Evolutionary conservation across 53 echinoderm and acorn worm species (phyloP).

Genomic region (Luidia sarsii): DNA sequence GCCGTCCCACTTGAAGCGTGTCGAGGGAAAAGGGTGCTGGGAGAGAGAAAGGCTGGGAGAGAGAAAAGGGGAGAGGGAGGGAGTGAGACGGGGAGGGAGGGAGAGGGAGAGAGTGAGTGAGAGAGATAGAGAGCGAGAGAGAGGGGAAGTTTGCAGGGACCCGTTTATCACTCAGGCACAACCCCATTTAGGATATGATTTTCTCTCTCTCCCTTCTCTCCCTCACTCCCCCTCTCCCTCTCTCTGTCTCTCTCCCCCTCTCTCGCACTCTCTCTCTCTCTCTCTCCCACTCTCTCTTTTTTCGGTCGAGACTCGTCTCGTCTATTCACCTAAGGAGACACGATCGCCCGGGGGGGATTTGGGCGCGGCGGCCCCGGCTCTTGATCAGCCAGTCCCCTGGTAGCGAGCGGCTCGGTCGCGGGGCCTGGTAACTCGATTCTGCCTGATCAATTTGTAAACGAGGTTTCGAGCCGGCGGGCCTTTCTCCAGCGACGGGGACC

Average conservation of each 20-base stretch:
- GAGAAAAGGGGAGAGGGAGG: too few relatives aligned
- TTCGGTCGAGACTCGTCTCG: conserved; percentile 19
- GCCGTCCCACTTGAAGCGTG: conserved; percentile 26
- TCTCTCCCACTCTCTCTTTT: background rate
- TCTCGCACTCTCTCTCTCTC: background rate
- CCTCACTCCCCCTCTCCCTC: background rate
- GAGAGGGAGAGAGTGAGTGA: too few relatives aligned
- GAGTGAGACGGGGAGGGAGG: too few relatives aligned
- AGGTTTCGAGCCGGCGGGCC: conserved; percentile 54
- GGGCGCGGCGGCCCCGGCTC: conserved; percentile 53
- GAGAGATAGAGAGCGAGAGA: too few relatives aligned
- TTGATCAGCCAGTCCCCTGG: conserved; percentile 58
- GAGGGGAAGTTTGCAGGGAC: too few relatives aligned
- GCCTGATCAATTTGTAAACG: conserved; percentile 62
- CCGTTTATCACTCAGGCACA: too few relatives aligned
- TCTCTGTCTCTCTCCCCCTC: background rate
- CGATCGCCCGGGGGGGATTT: conserved; percentile 38
- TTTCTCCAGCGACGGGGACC: conserved; percentile 30
- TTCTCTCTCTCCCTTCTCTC: too few relatives aligned
- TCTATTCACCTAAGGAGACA: conserved; percentile 39
- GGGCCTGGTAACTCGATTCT: conserved; percentile 53
- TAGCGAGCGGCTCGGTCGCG: conserved; percentile 49
- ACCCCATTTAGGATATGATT: too few relatives aligned
- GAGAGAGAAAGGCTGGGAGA: too few relatives aligned
- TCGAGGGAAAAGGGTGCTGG: background rate